Evolutionary conservation across 1,140 invertebrate genomes (phyloP).

Genomic region (Bombus affinis): DNA sequence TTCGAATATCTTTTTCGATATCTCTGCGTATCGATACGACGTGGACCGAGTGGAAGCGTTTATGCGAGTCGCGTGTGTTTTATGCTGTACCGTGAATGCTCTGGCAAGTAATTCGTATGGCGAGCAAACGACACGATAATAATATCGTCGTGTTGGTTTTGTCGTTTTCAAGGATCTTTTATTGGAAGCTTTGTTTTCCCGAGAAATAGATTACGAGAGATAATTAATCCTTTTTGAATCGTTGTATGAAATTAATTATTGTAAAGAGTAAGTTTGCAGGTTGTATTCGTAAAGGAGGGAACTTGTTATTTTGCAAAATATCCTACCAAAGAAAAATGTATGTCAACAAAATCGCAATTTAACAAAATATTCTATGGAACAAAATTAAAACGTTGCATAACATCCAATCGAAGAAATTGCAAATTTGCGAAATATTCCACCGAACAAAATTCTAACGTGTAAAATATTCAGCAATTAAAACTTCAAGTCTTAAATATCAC

Average conservation of each 20-base stretch:
- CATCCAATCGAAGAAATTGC: no score
- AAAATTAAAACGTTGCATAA: no score
- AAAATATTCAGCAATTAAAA: no score
- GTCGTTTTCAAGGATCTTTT: not conserved
- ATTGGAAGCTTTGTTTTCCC: not conserved
- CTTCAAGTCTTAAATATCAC: no score
- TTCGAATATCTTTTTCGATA: constrained; percentile 51
- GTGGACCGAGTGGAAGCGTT: constrained; percentile 14
- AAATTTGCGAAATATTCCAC: no score
- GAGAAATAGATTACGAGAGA: not conserved
- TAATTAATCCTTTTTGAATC: not conserved
- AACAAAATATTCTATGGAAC: no score
- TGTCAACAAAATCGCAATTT: no score
- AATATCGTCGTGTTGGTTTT: not conserved
- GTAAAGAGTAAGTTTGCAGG: not conserved
- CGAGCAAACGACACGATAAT: constrained; percentile 7
- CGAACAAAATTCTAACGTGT: no score
- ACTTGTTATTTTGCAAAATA: no score
- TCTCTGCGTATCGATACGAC: constrained; percentile 36
- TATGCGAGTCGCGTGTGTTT: constrained; percentile 18
- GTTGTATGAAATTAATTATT: not conserved
- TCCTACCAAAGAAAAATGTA: no score
- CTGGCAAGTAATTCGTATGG: not conserved
- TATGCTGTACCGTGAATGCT: not conserved
- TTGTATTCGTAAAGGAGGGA: no score